Conservation (phyloP, 2,113 vertebrate species). For the Hemicordylus capensis region DNA sequence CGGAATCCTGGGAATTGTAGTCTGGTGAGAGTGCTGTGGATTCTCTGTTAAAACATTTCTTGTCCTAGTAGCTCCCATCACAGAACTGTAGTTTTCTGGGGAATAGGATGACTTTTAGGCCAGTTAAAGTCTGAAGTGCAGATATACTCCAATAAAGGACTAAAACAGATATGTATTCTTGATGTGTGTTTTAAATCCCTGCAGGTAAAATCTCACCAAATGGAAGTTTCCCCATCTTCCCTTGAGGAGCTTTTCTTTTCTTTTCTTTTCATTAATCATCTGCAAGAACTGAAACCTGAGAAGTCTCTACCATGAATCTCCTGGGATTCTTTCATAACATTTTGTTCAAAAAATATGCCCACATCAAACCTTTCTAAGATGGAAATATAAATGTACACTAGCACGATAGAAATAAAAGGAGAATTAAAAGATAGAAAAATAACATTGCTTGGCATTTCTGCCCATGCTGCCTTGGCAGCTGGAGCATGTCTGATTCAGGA, state of each 20-base stretch:
- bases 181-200: neutral
- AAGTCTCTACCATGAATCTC: neutral
- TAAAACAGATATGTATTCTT: neutral
- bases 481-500: neutral
- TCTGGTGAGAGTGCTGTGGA: neutral
- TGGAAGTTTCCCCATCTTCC: neutral
- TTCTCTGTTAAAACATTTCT: neutral
- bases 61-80: neutral
- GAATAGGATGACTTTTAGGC: neutral
- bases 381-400: slow-evolving; percentile 2
- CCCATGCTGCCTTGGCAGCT: neutral
- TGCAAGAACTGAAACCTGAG: neutral
- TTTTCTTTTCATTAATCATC: neutral
- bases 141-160: neutral
- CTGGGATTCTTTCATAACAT: neutral
- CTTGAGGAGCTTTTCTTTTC: neutral
- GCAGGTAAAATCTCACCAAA: neutral
- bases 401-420: neutral
- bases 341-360: neutral
- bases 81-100: neutral
- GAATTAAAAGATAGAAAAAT: neutral
- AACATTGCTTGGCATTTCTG: slow-evolving; percentile 2
- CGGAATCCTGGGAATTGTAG: neutral
- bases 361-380: neutral
- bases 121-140: neutral